phyloP scores from a whole-genome alignment of 2,888 invertebrate genomes.

The Abrostola tripartita region DNA sequence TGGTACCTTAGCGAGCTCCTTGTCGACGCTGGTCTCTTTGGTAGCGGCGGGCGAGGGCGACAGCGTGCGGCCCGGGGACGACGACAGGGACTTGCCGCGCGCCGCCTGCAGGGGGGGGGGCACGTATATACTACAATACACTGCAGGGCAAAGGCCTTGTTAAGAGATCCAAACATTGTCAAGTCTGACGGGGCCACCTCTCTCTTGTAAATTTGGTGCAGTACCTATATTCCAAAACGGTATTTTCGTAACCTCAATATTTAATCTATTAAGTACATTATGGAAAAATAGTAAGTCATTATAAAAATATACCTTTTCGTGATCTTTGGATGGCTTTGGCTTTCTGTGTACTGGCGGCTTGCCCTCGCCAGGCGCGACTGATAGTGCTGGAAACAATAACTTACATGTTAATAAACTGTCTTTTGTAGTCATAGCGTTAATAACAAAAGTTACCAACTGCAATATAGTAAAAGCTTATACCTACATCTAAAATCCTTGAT shows the following conservation, averaged over 20 bases:
- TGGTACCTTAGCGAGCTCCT: constrained; percentile 64
- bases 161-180: too few relatives aligned
- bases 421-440: background rate
- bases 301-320: constrained; percentile 72
- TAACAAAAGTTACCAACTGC: too few relatives aligned
- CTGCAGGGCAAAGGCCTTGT: too few relatives aligned
- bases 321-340: constrained; percentile 86
- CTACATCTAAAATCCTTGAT: too few relatives aligned
- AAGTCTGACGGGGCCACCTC: too few relatives aligned
- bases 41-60: constrained; percentile 83
- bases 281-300: background rate
- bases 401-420: background rate
- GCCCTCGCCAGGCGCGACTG: constrained; percentile 86
- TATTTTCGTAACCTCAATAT: too few relatives aligned
- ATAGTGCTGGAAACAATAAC: constrained; percentile 66
- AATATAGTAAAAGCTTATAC: too few relatives aligned
- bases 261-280: background rate
- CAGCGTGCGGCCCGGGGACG: constrained; percentile 83
- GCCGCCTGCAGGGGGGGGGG: constrained; percentile 39
- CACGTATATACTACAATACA: too few relatives aligned
- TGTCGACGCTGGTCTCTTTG: constrained; percentile 71
- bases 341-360: constrained; percentile 90
- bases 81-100: constrained; percentile 69
- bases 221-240: too few relatives aligned
- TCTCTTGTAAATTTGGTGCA: too few relatives aligned